Evolutionary conservation across 2,888 invertebrate genomes (phyloP).

Genomic region (Mystacides longicornis): DNA sequence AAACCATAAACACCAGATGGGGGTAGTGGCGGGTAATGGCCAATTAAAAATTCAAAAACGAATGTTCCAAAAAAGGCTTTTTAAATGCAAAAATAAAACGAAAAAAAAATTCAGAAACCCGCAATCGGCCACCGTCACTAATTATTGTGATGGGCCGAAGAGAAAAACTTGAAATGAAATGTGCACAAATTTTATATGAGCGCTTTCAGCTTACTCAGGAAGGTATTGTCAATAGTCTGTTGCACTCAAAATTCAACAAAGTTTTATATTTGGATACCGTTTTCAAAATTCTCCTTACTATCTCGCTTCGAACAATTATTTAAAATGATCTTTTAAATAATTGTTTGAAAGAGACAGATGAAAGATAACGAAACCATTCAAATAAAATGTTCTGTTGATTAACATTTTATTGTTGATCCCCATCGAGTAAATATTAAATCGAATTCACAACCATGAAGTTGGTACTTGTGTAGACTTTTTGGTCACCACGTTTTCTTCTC

Average conservation of each 20-base stretch:
- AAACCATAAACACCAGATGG: slow-evolving; percentile 2
- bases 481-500: no score
- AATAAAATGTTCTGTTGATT: no score
- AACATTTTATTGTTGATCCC: no score
- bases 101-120: slow-evolving; percentile 17
- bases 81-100: slow-evolving; percentile 20
- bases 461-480: no score
- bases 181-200: neutral
- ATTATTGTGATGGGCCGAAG: slow-evolving; percentile 15
- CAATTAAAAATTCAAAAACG: slow-evolving; percentile 26
- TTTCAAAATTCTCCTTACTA: neutral
- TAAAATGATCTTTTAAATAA: no score
- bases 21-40: slow-evolving; percentile 23
- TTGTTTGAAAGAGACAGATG: no score
- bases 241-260: neutral
- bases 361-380: no score
- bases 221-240: no score
- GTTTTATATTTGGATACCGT: neutral
- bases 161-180: neutral
- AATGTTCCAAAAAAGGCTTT: slow-evolving; percentile 22
- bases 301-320: no score
- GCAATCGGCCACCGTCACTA: slow-evolving; percentile 15
- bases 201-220: no score
- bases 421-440: no score
- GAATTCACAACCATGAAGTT: no score